A percentile compares a stretch with the other conserved stretches of the same genome.
phyloP scores from a whole-genome alignment of 2,797 vertebrate genomes.

The Brachymystax lenok region DNA sequence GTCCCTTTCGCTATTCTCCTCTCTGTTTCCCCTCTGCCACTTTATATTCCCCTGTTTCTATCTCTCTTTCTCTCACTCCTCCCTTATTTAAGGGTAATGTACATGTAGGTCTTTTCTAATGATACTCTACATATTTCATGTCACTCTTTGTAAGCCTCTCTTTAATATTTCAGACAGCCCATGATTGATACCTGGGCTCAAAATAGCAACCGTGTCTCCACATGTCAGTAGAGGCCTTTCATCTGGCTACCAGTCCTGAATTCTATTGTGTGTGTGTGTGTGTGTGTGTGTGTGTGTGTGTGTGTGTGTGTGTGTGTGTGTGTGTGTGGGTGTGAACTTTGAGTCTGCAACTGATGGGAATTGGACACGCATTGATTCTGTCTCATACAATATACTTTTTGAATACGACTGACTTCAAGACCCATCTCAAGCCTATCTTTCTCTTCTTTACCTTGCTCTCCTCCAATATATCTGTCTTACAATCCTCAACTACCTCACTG shows the following conservation, averaged over 20 bases:
- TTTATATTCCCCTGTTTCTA: neutral
- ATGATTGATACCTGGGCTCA: slow-evolving; percentile 10
- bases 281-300: too few relatives aligned
- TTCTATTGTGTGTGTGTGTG: neutral
- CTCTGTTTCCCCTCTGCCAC: too few relatives aligned
- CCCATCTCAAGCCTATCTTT: neutral
- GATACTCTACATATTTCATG: slow-evolving; percentile 1
- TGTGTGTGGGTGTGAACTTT: too few relatives aligned
- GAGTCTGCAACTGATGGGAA: neutral
- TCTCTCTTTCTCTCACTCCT: neutral
- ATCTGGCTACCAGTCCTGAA: neutral
- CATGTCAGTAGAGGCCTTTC: neutral
- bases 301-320: too few relatives aligned
- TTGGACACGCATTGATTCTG: neutral
- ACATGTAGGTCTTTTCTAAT: neutral
- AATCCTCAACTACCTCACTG: neutral
- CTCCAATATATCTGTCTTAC: neutral
- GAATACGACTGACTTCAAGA: neutral
- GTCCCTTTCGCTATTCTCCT: too few relatives aligned
- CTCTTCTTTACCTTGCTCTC: neutral
- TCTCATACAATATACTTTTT: neutral
- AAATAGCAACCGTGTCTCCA: slow-evolving; percentile 6
- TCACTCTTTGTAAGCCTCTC: neutral
- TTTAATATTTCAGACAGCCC: slow-evolving; percentile 2
- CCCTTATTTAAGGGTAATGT: neutral